Evolutionary conservation across 2,113 vertebrate species (phyloP).

Genomic region (Clarias gariepinus): DNA sequence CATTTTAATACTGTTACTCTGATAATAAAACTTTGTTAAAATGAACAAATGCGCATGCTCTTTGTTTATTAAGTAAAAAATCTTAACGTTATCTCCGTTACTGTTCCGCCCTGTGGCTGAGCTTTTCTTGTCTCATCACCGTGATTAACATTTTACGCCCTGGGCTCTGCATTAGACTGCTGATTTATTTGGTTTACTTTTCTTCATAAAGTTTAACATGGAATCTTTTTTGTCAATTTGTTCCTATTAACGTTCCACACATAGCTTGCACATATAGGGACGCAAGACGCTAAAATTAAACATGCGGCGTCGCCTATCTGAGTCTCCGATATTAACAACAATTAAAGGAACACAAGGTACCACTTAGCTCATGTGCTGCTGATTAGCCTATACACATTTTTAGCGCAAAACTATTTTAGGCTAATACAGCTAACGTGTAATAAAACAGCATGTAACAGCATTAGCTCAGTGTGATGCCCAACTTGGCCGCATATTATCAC

Average conservation of each 20-base stretch:
- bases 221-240: background rate
- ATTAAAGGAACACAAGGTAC: too few species aligned
- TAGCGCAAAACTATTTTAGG: background rate
- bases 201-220: background rate
- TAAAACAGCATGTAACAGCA: background rate
- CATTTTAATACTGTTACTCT: too few species aligned
- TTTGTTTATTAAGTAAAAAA: background rate
- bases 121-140: background rate
- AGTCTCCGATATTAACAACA: too few species aligned
- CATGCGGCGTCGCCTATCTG: too few species aligned
- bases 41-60: background rate
- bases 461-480: background rate
- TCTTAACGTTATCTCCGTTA: background rate
- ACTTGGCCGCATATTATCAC: background rate
- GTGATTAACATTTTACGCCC: too few species aligned
- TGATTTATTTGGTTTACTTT: background rate
- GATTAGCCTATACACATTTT: background rate
- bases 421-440: background rate
- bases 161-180: background rate
- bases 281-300: too few species aligned
- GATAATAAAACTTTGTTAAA: too few species aligned
- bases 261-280: background rate
- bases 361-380: background rate
- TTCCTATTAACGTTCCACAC: background rate
- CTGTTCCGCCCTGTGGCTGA: background rate